Evolutionary conservation across 2,113 vertebrate species (phyloP), one percentile per base, ranked within the genome.

Genomic region (Onychorhynchus coronatus): DNA sequence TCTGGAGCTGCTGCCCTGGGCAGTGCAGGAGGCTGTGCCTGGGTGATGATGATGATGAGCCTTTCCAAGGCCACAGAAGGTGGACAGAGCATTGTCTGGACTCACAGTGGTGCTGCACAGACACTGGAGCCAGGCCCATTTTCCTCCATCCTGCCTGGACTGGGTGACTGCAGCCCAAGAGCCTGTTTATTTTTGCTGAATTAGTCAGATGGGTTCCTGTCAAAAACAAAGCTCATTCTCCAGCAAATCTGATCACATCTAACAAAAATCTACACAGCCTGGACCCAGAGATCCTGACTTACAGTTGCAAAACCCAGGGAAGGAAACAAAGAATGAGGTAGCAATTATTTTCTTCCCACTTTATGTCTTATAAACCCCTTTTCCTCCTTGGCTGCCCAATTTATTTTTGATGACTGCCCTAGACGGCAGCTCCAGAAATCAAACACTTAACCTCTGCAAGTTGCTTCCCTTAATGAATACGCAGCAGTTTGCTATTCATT

Each of bases 371-470:
- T 11, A 61, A 52, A 72, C 72, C 30, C 37, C 61, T 56, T 81
- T 78, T 67, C 80, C 82, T 95, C 80, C 88, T 93, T 53, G 75
- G 83, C 82, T 92, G 82, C 79, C 89, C 82, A 83, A 95, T 91
- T 91, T 92, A 75, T 80, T 94, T 94, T 91, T 85, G 56, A 62
- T 84, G 66, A 83, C 81, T 86, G 84, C 52, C 88, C 82, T 74
- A 47, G 21, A 79, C 0, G 5, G 88, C 47, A 35, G 89, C 89
- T 96, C 81, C 93, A 85, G 89, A 94, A 96, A 96, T 63, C 91
- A 97, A 92, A 91, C 88, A 90, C 72, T 97, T 96, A 73, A 95
- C 96, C 96, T 95, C 94, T 91, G 84, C 44, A 12, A 96, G 92
- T 58, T n/a, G 87, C 89, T 89, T 74, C 77, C 84, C 86, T 84